Evolutionary conservation across 2,888 invertebrate species (phyloP).

Genomic region (Sphinx pinastri): DNA sequence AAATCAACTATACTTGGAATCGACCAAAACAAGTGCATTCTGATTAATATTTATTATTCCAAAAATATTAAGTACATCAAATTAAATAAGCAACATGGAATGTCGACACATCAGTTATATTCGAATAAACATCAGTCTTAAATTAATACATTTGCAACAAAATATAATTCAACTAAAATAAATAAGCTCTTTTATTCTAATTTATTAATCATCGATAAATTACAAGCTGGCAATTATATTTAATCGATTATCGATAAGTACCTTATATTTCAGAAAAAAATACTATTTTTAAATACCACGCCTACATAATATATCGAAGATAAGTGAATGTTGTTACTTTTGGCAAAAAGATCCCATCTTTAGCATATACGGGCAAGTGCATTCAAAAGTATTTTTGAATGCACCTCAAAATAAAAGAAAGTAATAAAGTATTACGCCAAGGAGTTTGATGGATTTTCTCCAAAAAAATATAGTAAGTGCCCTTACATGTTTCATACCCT

Average conservation of each 20-base stretch:
- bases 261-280: no score
- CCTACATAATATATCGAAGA: no score
- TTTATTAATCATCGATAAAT: background rate
- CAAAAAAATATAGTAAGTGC: no score
- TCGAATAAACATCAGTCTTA: conserved; percentile 21
- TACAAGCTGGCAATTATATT: background rate
- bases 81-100: conserved; percentile 15
- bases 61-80: conserved; percentile 37
- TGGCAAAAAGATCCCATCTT: no score
- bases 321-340: no score
- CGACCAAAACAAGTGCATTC: background rate
- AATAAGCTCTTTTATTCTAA: background rate
- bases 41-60: conserved; percentile 2
- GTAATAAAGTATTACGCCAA: no score
- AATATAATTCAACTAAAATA: background rate
- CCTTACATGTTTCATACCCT: no score
- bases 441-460: no score
- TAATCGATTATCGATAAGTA: background rate
- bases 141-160: background rate
- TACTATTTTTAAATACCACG: no score
- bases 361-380: no score
- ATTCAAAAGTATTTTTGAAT: no score
- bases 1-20: background rate
- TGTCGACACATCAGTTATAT: conserved; percentile 13
- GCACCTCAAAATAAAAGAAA: no score